Evolutionary conservation across 1,140 invertebrate species (phyloP).

Genomic region (Procambarus clarkii): DNA sequence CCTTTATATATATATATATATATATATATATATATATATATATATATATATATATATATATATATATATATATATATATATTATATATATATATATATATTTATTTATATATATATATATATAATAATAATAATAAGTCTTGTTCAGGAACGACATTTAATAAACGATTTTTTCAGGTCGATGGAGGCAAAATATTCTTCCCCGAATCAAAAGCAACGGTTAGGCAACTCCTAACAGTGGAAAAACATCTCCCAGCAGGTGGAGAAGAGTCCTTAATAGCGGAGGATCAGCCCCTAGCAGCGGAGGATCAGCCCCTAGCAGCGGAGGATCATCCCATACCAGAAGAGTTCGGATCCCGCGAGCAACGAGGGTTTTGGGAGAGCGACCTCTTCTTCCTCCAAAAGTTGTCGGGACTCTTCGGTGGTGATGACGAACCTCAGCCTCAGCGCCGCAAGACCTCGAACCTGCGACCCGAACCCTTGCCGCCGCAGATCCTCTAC

Average conservation of each 20-base stretch:
- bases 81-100: too few relatives aligned
- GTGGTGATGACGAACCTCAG: neutral
- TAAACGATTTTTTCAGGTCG: conserved; percentile 14
- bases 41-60: too few relatives aligned
- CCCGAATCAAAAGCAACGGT: neutral
- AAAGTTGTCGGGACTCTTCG: conserved; percentile 42
- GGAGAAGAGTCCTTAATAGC: neutral
- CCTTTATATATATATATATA: too few relatives aligned
- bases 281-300: neutral
- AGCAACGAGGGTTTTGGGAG: conserved; percentile 36
- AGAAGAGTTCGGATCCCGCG: neutral
- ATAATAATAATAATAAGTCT: too few relatives aligned
- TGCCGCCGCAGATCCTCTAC: conserved; percentile 36
- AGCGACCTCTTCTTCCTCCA: conserved; percentile 59
- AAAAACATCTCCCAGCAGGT: neutral
- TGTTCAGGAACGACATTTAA: neutral
- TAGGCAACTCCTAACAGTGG: too few relatives aligned
- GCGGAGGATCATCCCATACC: neutral
- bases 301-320: neutral
- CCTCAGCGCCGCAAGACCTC: conserved; percentile 11
- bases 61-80: too few relatives aligned
- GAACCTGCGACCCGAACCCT: conserved; percentile 32
- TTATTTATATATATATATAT: too few relatives aligned
- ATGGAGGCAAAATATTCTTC: conserved; percentile 52
- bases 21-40: too few relatives aligned